A percentile compares a stretch with the other conserved stretches of the same genome.
phyloP scores from a whole-genome alignment of 2,888 invertebrate genomes.

The Conops quadrifasciatus region DNA sequence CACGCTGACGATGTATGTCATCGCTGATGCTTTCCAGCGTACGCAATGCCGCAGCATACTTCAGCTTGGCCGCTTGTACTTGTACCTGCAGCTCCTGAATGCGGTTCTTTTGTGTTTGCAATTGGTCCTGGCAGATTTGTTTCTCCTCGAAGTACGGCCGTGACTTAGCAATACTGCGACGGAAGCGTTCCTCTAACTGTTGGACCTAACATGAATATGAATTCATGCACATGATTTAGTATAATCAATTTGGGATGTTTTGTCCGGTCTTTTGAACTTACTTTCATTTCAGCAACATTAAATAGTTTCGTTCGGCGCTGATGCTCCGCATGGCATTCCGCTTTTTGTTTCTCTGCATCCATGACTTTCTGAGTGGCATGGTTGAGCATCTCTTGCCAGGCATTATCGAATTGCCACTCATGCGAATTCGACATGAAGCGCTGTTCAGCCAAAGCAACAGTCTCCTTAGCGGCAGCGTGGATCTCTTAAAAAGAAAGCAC shows the following conservation, averaged over 20 bases:
- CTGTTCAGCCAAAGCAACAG: slow-evolving; percentile 89
- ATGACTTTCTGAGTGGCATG: slow-evolving; percentile 94
- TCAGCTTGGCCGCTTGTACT: slow-evolving; percentile 76
- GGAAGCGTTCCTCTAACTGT: slow-evolving; percentile 82
- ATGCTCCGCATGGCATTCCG: slow-evolving; percentile 88
- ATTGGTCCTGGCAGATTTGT: slow-evolving; percentile 83
- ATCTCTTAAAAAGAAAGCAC: slow-evolving; percentile 72
- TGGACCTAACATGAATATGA: slow-evolving; percentile 69
- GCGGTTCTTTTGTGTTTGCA: slow-evolving; percentile 84
- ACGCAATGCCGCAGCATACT: slow-evolving; percentile 83
- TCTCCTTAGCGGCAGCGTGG: slow-evolving; percentile 93
- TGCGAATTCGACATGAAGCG: slow-evolving; percentile 68
- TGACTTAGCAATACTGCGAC: slow-evolving; percentile 84
- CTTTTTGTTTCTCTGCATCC: slow-evolving; percentile 91
- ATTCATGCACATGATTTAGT: neutral
- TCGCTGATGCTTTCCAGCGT: slow-evolving; percentile 91
- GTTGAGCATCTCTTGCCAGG: slow-evolving; percentile 97
- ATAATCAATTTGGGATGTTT: neutral
- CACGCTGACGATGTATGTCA: slow-evolving; percentile 76
- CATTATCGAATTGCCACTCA: slow-evolving; percentile 84
- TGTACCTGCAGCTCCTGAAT: slow-evolving; percentile 83
- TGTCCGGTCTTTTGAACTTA: slow-evolving; percentile 50
- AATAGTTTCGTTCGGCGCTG: slow-evolving; percentile 82
- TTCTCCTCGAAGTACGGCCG: slow-evolving; percentile 92
- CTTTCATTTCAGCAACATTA: slow-evolving; percentile 82